Percentiles rank a stretch among this genome's conserved stretches.
phyloP scores from a whole-genome alignment of 2,888 invertebrate genomes.

The Conistra vaccinii region DNA sequence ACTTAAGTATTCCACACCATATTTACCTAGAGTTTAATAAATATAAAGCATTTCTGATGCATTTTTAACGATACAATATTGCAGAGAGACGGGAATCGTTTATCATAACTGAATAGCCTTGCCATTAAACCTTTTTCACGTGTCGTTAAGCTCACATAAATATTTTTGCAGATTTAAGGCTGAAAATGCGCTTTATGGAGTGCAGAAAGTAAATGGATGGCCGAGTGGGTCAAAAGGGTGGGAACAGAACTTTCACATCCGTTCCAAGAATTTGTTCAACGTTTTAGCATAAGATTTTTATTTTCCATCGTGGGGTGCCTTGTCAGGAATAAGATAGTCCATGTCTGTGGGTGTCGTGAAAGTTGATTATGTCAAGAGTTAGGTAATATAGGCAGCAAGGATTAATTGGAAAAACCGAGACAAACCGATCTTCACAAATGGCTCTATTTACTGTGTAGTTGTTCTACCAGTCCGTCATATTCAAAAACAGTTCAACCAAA shows the following conservation, averaged over 20 bases:
- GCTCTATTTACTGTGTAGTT: background rate
- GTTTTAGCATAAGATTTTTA: constrained; percentile 3
- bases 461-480: background rate
- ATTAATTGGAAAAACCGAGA: background rate
- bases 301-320: background rate
- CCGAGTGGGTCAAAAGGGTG: constrained; percentile 16
- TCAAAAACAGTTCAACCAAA: constrained; percentile 14
- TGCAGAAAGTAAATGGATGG: constrained; percentile 38
- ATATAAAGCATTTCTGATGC: constrained; percentile 45
- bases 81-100: constrained; percentile 38
- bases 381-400: background rate
- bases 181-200: constrained; percentile 39
- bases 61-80: constrained; percentile 59
- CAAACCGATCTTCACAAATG: background rate
- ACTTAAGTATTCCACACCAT: background rate
- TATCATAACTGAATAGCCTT: constrained; percentile 52
- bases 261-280: constrained; percentile 2
- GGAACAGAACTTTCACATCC: constrained; percentile 15
- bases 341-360: background rate
- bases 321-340: background rate
- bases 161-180: constrained; percentile 55
- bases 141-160: constrained; percentile 54
- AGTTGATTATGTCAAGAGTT: background rate
- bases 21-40: constrained; percentile 5
- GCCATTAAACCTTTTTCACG: constrained; percentile 55